Conservation (phyloP, 2,797 vertebrate species). For the Megalops cyprinoides region DNA sequence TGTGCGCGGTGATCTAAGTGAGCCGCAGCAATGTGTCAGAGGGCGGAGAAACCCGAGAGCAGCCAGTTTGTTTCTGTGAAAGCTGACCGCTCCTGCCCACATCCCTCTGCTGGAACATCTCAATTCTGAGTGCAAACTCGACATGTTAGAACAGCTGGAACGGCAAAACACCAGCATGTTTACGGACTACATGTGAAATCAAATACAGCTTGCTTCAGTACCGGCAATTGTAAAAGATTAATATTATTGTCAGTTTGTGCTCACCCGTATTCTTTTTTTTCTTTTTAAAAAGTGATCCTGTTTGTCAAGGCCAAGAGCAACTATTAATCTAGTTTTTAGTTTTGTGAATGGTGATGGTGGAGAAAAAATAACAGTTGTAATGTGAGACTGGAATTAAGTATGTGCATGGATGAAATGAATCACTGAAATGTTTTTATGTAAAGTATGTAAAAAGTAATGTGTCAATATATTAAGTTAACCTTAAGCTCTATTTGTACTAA, state of each 20-base stretch:
- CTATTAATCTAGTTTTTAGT: background rate
- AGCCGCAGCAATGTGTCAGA: background rate
- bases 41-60: conserved; percentile 16
- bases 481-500: background rate
- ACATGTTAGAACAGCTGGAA: conserved; percentile 70
- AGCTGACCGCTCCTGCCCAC: conserved; percentile 68
- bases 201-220: conserved; percentile 69
- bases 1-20: background rate
- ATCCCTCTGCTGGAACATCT: conserved; percentile 71
- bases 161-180: conserved; percentile 74
- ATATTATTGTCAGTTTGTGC: background rate
- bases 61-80: conserved; percentile 51
- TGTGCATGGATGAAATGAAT: background rate
- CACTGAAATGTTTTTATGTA: background rate
- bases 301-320: background rate
- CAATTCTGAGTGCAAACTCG: conserved; percentile 68
- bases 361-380: background rate
- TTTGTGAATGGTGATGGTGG: background rate
- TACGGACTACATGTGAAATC: conserved; percentile 73
- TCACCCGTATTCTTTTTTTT: background rate
- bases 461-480: no score
- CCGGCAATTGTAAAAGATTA: conserved; percentile 63
- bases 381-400: background rate
- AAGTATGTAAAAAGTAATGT: background rate
- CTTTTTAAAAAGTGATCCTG: background rate